Evolutionary conservation across 2,113 vertebrate species (phyloP).

Genomic region (Sarotherodon lohbergeri): DNA sequence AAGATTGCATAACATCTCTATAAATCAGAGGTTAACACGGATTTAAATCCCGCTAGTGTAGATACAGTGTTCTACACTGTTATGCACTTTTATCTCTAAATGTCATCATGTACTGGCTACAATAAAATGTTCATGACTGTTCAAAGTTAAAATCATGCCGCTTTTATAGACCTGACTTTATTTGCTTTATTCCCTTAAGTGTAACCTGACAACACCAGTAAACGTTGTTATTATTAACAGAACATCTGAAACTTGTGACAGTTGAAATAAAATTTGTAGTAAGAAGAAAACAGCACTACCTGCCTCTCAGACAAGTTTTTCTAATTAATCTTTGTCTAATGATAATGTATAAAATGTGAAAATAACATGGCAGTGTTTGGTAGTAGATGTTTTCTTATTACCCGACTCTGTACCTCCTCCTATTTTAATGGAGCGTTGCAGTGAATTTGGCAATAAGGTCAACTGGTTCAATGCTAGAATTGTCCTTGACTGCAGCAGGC

Average conservation of each 20-base stretch:
- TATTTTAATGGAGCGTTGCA: background rate
- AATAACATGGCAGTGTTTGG: background rate
- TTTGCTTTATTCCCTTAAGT: background rate
- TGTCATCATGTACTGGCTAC: background rate
- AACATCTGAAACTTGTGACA: background rate
- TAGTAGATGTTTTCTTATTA: background rate
- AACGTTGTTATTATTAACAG: background rate
- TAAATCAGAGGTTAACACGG: background rate
- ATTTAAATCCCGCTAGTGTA: background rate
- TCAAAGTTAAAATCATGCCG: fast-evolving
- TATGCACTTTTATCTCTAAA: background rate
- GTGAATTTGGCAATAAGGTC: background rate
- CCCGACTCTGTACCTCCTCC: background rate
- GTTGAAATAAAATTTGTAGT: background rate
- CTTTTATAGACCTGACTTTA: background rate
- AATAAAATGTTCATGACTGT: background rate
- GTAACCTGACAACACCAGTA: background rate
- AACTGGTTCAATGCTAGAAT: background rate
- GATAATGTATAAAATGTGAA: background rate
- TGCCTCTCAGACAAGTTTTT: background rate
- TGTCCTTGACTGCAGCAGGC: background rate
- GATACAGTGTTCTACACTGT: background rate
- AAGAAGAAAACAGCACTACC: background rate
- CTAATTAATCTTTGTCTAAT: background rate
- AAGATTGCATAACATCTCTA: background rate